Percentiles rank a stretch among this genome's conserved stretches.
phyloP scores from a whole-genome alignment of 2,888 invertebrate genomes.

The Antheraea assamensis region DNA sequence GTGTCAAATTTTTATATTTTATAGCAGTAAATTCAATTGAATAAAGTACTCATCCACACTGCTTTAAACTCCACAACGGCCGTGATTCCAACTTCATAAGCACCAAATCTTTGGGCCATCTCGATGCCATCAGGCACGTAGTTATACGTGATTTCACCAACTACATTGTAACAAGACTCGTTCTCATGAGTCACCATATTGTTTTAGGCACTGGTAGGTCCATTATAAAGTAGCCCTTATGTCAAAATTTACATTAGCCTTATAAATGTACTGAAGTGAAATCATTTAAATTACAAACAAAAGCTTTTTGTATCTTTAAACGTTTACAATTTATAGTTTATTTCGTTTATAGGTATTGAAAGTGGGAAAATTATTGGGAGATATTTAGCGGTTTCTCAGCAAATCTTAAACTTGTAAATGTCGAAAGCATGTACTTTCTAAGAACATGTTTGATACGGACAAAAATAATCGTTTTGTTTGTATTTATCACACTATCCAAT shows the following conservation, averaged over 20 bases:
- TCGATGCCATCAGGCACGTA: conserved; percentile 63
- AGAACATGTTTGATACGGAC: not conserved
- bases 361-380: not conserved
- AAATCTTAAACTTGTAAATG: not conserved
- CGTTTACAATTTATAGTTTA: not conserved
- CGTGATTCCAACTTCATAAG: conserved; percentile 37
- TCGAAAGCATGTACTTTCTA: not conserved
- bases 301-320: no score
- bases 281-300: not conserved
- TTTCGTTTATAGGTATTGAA: not conserved
- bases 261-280: not conserved
- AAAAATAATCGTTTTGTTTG: not conserved
- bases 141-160: conserved; percentile 69
- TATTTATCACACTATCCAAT: not conserved
- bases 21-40: not conserved
- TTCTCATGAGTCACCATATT: conserved; percentile 65
- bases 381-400: not conserved
- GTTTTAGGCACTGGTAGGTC: conserved; percentile 12
- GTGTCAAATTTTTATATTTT: no score
- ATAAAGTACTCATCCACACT: conserved; percentile 6
- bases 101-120: conserved; percentile 48
- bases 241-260: not conserved
- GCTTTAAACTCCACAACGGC: conserved; percentile 1
- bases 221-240: not conserved
- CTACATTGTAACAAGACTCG: conserved; percentile 70